phyloP scores from a whole-genome alignment of 2,888 invertebrate genomes.

The Rhodophaea formosa region DNA sequence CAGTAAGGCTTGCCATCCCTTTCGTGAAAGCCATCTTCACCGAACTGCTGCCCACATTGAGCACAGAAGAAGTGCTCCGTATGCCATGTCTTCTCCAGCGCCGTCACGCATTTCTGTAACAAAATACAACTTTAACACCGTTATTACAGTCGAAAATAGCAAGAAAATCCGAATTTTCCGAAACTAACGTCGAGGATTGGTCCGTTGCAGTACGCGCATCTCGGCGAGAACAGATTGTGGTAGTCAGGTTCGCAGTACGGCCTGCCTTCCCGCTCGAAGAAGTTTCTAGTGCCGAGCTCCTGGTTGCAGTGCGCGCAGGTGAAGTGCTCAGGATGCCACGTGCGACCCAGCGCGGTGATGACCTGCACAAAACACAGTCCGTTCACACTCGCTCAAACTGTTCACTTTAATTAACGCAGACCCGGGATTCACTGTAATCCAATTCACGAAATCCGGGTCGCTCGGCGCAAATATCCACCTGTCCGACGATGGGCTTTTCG shows the following conservation, averaged over 20 bases:
- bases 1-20: slow-evolving; percentile 97
- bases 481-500: slow-evolving; percentile 99
- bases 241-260: slow-evolving; percentile 99
- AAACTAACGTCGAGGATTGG: slow-evolving; percentile 97
- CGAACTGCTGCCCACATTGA: slow-evolving; percentile 97
- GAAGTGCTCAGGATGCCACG: slow-evolving; percentile 99
- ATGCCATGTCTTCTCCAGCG: slow-evolving; percentile 98
- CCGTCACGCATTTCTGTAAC: slow-evolving; percentile 98
- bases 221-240: slow-evolving; percentile 98
- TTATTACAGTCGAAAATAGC: not conserved
- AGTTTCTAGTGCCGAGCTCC: slow-evolving; percentile 97
- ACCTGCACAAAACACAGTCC: slow-evolving; percentile 75
- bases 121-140: slow-evolving; percentile 36
- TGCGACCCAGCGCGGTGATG: slow-evolving; percentile 97
- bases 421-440: slow-evolving; percentile 19
- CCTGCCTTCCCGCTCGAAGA: slow-evolving; percentile 97
- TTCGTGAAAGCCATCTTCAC: slow-evolving; percentile 99
- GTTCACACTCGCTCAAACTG: slow-evolving; percentile 30
- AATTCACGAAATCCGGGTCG: slow-evolving; percentile 16
- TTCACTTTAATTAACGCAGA: slow-evolving; percentile 8
- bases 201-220: slow-evolving; percentile 99
- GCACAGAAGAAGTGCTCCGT: slow-evolving; percentile 99
- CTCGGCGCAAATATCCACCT: slow-evolving; percentile 75
- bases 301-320: slow-evolving; percentile 98
- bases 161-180: not conserved